Percentiles rank a stretch among this genome's conserved stretches.
These are phyloP conservation scores for Malachius bipustulatus DNA, from an alignment of 2,888 invertebrate species.

Conservation along the genomic window DNA sequence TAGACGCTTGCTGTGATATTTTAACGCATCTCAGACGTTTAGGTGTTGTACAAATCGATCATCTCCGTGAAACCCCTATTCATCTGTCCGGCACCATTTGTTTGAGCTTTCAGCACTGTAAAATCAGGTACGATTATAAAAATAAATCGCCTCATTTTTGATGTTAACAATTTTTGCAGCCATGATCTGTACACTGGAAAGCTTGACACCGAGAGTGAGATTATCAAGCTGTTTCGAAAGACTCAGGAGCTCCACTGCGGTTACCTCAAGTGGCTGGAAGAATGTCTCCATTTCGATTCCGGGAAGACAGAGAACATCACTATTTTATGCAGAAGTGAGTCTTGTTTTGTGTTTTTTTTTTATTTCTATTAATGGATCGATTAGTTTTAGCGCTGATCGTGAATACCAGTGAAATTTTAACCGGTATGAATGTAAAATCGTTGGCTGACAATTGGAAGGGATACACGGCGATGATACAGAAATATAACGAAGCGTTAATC, in stretches of 20 bases:
- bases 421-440: slow-evolving; percentile 40
- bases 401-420: slow-evolving; percentile 38
- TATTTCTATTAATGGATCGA: slow-evolving; percentile 18
- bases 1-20: slow-evolving; percentile 18
- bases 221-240: slow-evolving; percentile 22
- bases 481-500: slow-evolving; percentile 33
- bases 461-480: slow-evolving; percentile 37
- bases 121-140: slow-evolving; percentile 16
- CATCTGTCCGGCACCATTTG: slow-evolving; percentile 15
- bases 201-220: slow-evolving; percentile 20
- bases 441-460: slow-evolving; percentile 46
- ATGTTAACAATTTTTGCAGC: slow-evolving; percentile 17
- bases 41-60: slow-evolving; percentile 8
- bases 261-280: slow-evolving; percentile 21
- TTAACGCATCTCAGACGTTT: slow-evolving; percentile 14
- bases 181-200: slow-evolving; percentile 21
- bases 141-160: no score
- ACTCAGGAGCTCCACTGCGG: slow-evolving; percentile 22
- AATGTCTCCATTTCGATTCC: slow-evolving; percentile 12
- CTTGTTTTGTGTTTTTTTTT: slow-evolving; percentile 5
- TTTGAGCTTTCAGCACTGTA: slow-evolving; percentile 19
- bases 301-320: slow-evolving; percentile 15
- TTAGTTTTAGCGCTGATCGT: slow-evolving; percentile 39
- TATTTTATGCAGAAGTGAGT: slow-evolving; percentile 20
- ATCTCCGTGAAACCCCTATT: slow-evolving; percentile 14